Evolutionary conservation across 2,797 vertebrate genomes (phyloP), one percentile per base, ranked within the genome.

Genomic region (Momotus momota): DNA sequence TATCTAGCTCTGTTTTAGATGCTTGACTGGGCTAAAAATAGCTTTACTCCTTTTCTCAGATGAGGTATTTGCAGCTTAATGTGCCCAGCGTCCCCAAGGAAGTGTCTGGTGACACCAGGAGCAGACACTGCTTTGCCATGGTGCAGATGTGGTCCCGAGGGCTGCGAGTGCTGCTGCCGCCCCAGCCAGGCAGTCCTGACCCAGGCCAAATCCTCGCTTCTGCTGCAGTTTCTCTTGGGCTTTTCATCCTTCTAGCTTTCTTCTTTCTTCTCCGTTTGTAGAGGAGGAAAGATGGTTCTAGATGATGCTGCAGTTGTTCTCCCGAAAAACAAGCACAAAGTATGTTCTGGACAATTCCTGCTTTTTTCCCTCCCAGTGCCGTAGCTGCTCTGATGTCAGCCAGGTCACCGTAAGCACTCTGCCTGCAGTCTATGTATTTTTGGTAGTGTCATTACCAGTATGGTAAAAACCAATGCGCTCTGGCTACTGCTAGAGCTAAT

Each of bases 191-290:
- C 27, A 2, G 19, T 3, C 41, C 55, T 9, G 8, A 21, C 25
- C 49, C 38, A 1, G 4, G 27, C 8, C 4, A 12, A 22, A 40
- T 2, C 70, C 22, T 48, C 0, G 2, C 27, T 54, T 26, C 11
- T 40, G 33, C 77, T 8, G 12, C 0, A 0, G 10, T 23, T 9
- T 0, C 31, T 26, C 58, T 40, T 20, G 23, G n/a, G n/a, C 21
- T 80, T 35, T 38, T 11, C 54, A 51, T 33, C 60, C 9, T 46
- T 41, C 46, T 14, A 5, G 10, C 25, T 21, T 61, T 26, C 54
- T 65, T 27, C 23, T 55, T 86, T 55, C 51, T 46, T 29, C 35
- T n/a, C 11, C 27, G 72, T 41, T 40, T 2, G 1, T 7, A 38
- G 25, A 21, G 41, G 18, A 38, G 21, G 14, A 14, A 69, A 29